Base-by-base conservation (phyloP, 1,140 invertebrate genomes). In the Marisa cornuarietis region DNA sequence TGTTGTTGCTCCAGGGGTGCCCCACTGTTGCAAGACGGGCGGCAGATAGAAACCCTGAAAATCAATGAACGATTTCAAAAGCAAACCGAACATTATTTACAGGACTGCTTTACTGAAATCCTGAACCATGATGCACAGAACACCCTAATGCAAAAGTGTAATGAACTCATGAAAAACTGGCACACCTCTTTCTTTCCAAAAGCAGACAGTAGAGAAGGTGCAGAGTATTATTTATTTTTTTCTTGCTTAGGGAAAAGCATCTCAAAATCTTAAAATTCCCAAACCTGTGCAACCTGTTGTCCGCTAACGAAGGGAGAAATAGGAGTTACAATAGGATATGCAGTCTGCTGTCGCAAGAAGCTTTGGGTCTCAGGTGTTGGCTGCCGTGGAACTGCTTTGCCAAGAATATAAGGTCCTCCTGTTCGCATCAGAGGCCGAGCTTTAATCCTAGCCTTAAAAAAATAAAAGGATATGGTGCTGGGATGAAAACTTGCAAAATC, bases 371-470 rank as follows among this genome's bases (percentile, higher is more conserved):
- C 49, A 80, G 78, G 9, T 72, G 58, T 18, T 78, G 82, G 79
- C 52, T 83, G 82, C 69, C 83, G 83, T 54, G 93, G 93, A 86
- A 87, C 90, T 10, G 91, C 91, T 86, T 92, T 91, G 71, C 89
- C 86, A 20, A 92, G 92, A 51, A 91, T 87, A 82, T 93, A 93
- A 26, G 93, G 90, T 71, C 63, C 76, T 20, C 81, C 82, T 24
- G 93, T 92, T 80, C 95, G 92, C 86, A 95, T 94, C 92, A 96
- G 95, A 83, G 95, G 95, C 91, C 96, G 96, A 76, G 96, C 95
- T 92, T 97, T 97, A 78, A 97, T 97, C 82, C 96, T 93, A 31
- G 96, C 96, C 91, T 92, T 75, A 51, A 87, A 86, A 63, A 66
- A 42, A 42, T 42, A 42, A 42, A 42, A 42, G 31, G 31, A 42